Evolutionary conservation across 2,888 invertebrate species (phyloP).

Genomic region (Seira musarum): DNA sequence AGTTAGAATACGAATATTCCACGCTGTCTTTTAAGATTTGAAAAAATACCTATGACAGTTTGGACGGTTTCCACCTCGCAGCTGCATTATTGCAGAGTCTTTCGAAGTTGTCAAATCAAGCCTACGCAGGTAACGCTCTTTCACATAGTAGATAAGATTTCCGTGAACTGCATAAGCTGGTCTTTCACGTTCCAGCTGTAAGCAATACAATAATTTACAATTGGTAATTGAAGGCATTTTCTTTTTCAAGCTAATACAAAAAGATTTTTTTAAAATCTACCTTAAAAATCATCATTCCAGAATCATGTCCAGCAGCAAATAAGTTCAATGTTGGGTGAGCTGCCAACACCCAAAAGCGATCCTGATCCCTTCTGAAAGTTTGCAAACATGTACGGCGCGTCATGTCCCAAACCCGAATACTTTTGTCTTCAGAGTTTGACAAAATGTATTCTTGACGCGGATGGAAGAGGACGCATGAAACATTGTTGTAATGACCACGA

Average conservation of each 20-base stretch:
- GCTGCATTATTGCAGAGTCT: conserved; percentile 93
- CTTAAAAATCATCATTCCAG: conserved; percentile 94
- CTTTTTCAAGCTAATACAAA: neutral
- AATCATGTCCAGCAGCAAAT: conserved; percentile 99
- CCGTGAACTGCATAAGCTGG: conserved; percentile 96
- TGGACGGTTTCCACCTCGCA: conserved; percentile 85
- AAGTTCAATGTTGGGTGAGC: conserved; percentile 96
- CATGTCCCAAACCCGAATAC: conserved; percentile 99
- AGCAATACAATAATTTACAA: conserved; percentile 67
- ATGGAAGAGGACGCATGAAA: conserved; percentile 97
- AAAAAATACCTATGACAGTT: conserved; percentile 78
- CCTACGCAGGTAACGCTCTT: conserved; percentile 91
- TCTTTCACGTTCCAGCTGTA: conserved; percentile 91
- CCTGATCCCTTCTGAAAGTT: conserved; percentile 95
- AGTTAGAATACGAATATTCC: neutral
- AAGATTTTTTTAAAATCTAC: conserved; percentile 67
- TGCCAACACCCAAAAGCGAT: conserved; percentile 97
- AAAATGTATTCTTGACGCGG: conserved; percentile 96
- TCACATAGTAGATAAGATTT: conserved; percentile 95
- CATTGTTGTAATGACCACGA: conserved; percentile 99
- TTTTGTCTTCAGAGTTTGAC: conserved; percentile 98
- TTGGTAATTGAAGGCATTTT: conserved; percentile 12
- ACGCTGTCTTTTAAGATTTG: neutral
- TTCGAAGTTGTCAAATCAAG: conserved; percentile 95
- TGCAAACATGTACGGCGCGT: conserved; percentile 92